Conservation (phyloP, 2,113 vertebrate species). For the Macquaria ambigua region DNA sequence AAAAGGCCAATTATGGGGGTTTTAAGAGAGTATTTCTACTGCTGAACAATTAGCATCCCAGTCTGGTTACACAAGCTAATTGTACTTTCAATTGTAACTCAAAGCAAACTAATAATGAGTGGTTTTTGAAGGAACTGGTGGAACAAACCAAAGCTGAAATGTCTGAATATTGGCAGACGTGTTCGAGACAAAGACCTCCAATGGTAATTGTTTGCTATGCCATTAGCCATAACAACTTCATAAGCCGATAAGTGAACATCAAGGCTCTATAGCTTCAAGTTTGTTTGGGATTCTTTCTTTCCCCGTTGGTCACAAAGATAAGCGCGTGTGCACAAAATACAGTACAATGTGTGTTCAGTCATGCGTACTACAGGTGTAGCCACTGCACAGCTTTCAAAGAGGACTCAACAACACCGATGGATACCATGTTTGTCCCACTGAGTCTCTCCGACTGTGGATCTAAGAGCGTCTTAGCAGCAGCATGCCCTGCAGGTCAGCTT, state of each 20-base stretch:
- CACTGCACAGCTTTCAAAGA: not conserved
- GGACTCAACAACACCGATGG: not conserved
- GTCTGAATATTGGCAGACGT: not conserved
- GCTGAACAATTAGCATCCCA: not conserved
- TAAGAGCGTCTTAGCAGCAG: slow-evolving; percentile 17
- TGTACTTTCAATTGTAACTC: not conserved
- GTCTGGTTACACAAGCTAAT: slow-evolving; percentile 9
- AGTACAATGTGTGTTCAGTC: too few species aligned
- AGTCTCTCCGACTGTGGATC: slow-evolving; percentile 24
- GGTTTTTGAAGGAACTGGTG: not conserved
- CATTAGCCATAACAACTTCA: not conserved
- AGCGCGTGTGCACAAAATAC: not conserved
- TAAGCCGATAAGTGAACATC: not conserved
- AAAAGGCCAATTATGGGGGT: slow-evolving; percentile 31
- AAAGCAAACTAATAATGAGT: slow-evolving; percentile 15
- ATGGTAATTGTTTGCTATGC: not conserved
- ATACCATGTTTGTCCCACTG: not conserved
- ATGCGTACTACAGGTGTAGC: not conserved
- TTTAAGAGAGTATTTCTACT: slow-evolving; percentile 15
- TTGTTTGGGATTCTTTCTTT: not conserved
- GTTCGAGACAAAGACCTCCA: not conserved
- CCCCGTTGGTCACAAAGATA: not conserved
- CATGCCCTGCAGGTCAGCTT: slow-evolving; percentile 64
- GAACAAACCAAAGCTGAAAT: not conserved
- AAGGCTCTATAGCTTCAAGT: not conserved